Percentiles rank a stretch among this genome's conserved stretches.
Evolutionary conservation across 92 coral and sea anemone genomes (phyloP).

Genomic region (Paragorgia papillata): DNA sequence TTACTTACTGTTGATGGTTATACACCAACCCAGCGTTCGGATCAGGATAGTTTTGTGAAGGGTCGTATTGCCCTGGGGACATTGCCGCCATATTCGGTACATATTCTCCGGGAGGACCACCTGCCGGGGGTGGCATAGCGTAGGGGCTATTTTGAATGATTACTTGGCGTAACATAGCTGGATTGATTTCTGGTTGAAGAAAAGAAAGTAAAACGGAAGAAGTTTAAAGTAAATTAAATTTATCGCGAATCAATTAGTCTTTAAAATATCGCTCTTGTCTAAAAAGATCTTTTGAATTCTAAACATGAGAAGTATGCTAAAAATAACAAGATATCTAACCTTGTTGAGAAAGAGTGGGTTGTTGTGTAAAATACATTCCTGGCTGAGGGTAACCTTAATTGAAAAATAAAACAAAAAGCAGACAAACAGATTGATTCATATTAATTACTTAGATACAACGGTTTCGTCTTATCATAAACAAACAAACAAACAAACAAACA

Average conservation of each 20-base stretch:
- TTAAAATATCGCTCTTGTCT: too few relatives aligned
- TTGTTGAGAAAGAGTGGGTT: conserved; percentile 17
- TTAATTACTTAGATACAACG: too few relatives aligned
- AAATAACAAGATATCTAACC: too few relatives aligned
- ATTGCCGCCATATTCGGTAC: conserved; percentile 17
- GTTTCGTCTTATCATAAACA: too few relatives aligned
- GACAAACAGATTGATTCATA: too few relatives aligned
- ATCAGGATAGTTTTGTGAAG: conserved; percentile 15
- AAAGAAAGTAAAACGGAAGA: neutral
- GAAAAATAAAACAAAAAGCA: neutral
- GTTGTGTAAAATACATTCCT: conserved; percentile 28
- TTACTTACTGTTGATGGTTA: conserved; percentile 70
- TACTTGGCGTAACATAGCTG: conserved; percentile 32
- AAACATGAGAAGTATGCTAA: too few relatives aligned
- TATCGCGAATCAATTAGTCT: too few relatives aligned
- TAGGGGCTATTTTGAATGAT: conserved; percentile 10
- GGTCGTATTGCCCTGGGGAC: conserved; percentile 31
- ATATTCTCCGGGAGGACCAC: conserved; percentile 21
- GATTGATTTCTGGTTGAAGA: conserved; percentile 15
- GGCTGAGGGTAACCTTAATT: conserved; percentile 8
- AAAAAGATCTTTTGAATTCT: too few relatives aligned
- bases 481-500: too few relatives aligned
- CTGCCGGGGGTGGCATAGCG: conserved; percentile 32
- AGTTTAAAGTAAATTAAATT: too few relatives aligned
- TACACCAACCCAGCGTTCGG: conserved; percentile 56